Evolutionary conservation across 1,140 invertebrate genomes (phyloP).

Genomic region (Atta colombica): DNA sequence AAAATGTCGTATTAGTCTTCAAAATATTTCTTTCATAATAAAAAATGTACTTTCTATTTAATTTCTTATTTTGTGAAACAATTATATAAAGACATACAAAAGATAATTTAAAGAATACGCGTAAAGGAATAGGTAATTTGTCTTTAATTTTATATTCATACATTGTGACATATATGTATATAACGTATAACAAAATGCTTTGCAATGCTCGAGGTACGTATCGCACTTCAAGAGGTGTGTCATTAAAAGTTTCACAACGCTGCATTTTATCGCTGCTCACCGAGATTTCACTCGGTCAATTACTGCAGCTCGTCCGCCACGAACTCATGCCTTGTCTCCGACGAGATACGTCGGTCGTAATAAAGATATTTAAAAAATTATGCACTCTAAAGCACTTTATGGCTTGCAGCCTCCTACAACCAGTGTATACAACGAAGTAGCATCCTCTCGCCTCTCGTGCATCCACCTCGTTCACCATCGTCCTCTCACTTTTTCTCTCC

Average conservation of each 20-base stretch:
- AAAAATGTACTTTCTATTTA: neutral
- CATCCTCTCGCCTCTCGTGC: neutral
- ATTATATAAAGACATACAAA: neutral
- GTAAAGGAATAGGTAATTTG: neutral
- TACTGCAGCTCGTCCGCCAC: conserved; percentile 55
- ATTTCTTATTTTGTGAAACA: neutral
- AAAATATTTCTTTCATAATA: neutral
- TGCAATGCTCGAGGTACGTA: neutral
- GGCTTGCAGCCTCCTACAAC: conserved; percentile 66
- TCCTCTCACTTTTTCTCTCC: conserved; percentile 40
- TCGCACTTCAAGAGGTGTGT: conserved; percentile 29
- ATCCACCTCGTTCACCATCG: conserved; percentile 21
- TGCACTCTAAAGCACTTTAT: conserved; percentile 74
- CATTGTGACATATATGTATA: neutral
- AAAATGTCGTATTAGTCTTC: neutral
- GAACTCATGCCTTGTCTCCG: conserved; percentile 50
- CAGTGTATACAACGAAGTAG: conserved; percentile 48
- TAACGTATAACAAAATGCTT: conserved; percentile 11
- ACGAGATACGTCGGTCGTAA: conserved; percentile 60
- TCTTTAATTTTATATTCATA: neutral
- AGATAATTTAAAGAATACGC: neutral
- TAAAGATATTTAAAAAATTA: conserved; percentile 84
- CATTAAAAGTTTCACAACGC: conserved; percentile 69
- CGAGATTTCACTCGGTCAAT: conserved; percentile 71
- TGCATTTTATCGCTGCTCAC: conserved; percentile 67